These are phyloP conservation scores for Corythaixoides concolor DNA, from an alignment of 2,113 vertebrate genomes.

Conservation along the genomic window DNA sequence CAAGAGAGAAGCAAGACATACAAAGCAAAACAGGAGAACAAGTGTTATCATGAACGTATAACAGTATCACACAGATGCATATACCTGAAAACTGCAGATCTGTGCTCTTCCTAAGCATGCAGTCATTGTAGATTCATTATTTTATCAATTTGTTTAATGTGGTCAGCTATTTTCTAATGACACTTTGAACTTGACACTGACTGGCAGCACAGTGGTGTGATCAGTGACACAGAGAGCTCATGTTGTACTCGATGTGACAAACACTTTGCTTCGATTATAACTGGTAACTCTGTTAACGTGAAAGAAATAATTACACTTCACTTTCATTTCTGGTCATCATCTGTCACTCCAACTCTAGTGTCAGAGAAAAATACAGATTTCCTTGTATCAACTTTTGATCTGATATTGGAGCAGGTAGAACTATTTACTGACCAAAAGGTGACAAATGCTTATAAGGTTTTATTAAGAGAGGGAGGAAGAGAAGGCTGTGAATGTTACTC, in stretches of 20 bases:
- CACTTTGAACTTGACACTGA: not conserved
- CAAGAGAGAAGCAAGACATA: constrained; percentile 8
- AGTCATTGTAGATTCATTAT: not conserved
- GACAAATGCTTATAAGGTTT: not conserved
- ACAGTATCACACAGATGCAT: not conserved
- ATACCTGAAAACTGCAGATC: not conserved
- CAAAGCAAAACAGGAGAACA: constrained; percentile 28
- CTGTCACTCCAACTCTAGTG: not conserved
- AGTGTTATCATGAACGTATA: not conserved
- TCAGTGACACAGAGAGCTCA: not conserved
- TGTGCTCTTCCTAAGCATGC: not conserved
- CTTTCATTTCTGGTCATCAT: not conserved
- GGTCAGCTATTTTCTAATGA: accelerated
- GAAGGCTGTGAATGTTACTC: not conserved
- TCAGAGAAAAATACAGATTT: not conserved
- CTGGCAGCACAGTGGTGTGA: not conserved
- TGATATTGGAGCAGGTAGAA: not conserved
- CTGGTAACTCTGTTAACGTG: not conserved
- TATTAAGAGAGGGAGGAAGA: not conserved
- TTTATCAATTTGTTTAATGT: not conserved
- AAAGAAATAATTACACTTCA: not conserved
- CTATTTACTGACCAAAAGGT: not conserved
- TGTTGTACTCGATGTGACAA: not conserved
- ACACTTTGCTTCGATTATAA: not conserved
- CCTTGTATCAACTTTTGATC: not conserved